Conservation (phyloP, 2,113 vertebrate species). For the Nannobrachium achirus region DNA sequence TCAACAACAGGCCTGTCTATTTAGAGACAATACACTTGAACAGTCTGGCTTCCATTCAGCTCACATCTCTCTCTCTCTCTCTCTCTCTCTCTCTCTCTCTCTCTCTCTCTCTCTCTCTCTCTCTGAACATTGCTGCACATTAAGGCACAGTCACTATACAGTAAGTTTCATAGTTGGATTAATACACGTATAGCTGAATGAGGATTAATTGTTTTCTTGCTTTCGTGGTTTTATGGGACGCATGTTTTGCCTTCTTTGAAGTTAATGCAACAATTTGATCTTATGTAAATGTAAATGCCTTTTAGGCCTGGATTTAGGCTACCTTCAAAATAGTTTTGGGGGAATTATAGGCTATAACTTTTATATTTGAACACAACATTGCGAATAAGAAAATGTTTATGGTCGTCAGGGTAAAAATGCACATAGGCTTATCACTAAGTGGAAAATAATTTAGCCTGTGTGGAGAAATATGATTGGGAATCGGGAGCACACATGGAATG, state of each 20-base stretch:
- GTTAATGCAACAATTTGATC: neutral
- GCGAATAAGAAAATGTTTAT: neutral
- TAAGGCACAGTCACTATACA: slow-evolving; percentile 51
- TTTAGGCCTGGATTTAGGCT: neutral
- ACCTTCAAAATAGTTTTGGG: slow-evolving; percentile 3
- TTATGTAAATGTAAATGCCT: too few relatives aligned
- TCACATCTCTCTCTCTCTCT: slow-evolving; percentile 53
- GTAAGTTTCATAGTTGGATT: slow-evolving; percentile 72
- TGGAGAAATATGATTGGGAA: slow-evolving; percentile 58
- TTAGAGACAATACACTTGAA: slow-evolving; percentile 89
- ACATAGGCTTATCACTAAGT: neutral
- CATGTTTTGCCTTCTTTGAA: neutral
- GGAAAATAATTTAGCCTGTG: slow-evolving; percentile 9
- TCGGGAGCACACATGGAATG: slow-evolving; percentile 38
- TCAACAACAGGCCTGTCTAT: slow-evolving; percentile 85
- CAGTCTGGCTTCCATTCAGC: slow-evolving; percentile 85
- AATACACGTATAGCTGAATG: slow-evolving; percentile 37
- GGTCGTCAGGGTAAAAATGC: neutral
- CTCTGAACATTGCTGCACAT: slow-evolving; percentile 22
- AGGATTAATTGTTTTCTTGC: slow-evolving; percentile 19
- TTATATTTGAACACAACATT: neutral
- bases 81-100: too few relatives aligned
- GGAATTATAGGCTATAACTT: neutral
- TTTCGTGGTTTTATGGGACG: neutral
- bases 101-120: too few relatives aligned